These are phyloP conservation scores for Theonella swinhoei DNA, from an alignment of 37 sponge, comb jelly and placozoan species.

Conservation along the genomic window DNA sequence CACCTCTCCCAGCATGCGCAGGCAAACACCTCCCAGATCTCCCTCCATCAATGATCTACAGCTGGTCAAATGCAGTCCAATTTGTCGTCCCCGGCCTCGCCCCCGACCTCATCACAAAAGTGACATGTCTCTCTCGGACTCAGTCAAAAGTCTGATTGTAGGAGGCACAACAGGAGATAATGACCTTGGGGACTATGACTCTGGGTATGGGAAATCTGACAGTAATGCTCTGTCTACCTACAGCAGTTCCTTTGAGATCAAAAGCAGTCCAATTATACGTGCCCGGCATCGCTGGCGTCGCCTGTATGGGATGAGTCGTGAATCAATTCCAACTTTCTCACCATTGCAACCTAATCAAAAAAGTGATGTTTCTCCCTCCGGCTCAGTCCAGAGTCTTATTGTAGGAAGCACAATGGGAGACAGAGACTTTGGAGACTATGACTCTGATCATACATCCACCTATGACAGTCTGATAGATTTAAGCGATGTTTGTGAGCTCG, in stretches of 20 bases:
- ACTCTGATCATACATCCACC: too few relatives aligned
- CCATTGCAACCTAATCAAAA: too few relatives aligned
- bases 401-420: too few relatives aligned
- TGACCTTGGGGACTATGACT: neutral
- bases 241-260: too few relatives aligned
- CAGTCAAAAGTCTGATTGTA: constrained; percentile 8
- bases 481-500: neutral
- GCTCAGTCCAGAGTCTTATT: too few relatives aligned
- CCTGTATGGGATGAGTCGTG: too few relatives aligned
- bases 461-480: neutral
- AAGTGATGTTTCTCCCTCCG: too few relatives aligned
- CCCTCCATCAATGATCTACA: neutral
- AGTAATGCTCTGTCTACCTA: too few relatives aligned
- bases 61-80: constrained; percentile 1
- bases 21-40: neutral
- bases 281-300: too few relatives aligned
- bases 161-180: neutral
- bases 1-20: neutral
- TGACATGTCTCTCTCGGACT: constrained; percentile 44
- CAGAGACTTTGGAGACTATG: too few relatives aligned
- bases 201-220: constrained; percentile 11
- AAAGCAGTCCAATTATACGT: too few relatives aligned
- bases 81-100: constrained; percentile 46
- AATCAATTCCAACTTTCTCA: too few relatives aligned
- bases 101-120: neutral